Evolutionary conservation across 1,140 invertebrate species (phyloP).

Genomic region (Ganaspis sp.): DNA sequence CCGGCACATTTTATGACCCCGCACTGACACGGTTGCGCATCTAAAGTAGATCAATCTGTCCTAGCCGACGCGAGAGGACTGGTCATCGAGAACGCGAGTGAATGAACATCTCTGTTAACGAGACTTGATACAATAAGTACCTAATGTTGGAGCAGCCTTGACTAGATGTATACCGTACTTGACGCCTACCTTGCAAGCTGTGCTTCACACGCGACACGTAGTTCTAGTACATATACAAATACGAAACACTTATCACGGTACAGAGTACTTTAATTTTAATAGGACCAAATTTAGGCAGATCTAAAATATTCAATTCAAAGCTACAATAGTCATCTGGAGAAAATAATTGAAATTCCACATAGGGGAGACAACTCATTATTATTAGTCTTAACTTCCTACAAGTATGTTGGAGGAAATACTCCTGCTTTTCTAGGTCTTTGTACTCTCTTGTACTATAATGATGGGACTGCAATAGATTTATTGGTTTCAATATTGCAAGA

Average conservation of each 20-base stretch:
- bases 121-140: conserved; percentile 77
- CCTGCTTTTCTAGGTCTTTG: no score
- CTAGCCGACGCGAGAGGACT: conserved; percentile 48
- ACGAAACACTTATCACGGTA: neutral
- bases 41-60: conserved; percentile 55
- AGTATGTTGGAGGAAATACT: neutral
- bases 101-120: conserved; percentile 74
- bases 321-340: no score
- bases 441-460: no score
- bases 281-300: neutral
- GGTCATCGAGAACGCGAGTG: conserved; percentile 58
- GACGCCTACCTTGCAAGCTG: conserved; percentile 51
- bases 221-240: conserved; percentile 31
- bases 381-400: neutral
- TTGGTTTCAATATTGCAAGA: no score
- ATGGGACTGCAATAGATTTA: no score
- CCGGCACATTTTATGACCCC: conserved; percentile 52
- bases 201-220: conserved; percentile 48
- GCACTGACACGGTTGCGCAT: conserved; percentile 30
- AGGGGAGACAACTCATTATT: no score
- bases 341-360: no score
- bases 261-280: neutral
- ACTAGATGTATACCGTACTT: conserved; percentile 48
- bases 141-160: conserved; percentile 70
- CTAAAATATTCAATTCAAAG: neutral